phyloP scores from a whole-genome alignment of 2,797 vertebrate species.

The Lagocephalus sceleratus region DNA sequence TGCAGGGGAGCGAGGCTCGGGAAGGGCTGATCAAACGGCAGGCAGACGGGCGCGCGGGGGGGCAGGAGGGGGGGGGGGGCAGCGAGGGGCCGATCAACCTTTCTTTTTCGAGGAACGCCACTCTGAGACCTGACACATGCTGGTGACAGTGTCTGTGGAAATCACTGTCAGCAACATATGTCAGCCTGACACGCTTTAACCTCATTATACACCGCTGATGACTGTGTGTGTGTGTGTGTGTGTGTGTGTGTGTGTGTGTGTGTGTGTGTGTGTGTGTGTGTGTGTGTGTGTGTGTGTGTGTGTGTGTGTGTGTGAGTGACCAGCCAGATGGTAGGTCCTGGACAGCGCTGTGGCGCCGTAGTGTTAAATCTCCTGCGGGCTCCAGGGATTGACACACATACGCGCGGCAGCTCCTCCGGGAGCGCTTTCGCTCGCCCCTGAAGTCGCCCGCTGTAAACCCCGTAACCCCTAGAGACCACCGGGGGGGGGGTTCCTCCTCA shows the following conservation, averaged over 20 bases:
- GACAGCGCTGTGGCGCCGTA: conserved; percentile 18
- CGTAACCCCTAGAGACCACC: no score
- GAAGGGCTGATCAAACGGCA: conserved; percentile 49
- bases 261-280: conserved; percentile 16
- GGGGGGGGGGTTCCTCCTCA: neutral
- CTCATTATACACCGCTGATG: conserved; percentile 11
- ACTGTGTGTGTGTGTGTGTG: conserved; percentile 4
- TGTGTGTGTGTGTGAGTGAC: no score
- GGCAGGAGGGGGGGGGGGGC: no score
- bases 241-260: conserved; percentile 15
- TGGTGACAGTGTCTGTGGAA: conserved; percentile 13
- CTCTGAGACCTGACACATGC: conserved; percentile 10
- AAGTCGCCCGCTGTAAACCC: no score
- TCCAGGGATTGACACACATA: conserved; percentile 46
- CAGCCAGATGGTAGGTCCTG: conserved; percentile 41
- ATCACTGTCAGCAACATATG: conserved; percentile 29
- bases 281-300: conserved; percentile 8
- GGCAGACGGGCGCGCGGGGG: neutral
- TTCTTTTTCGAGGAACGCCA: no score
- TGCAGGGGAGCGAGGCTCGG: conserved; percentile 43
- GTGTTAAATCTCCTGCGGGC: conserved; percentile 35
- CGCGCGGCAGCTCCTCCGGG: neutral
- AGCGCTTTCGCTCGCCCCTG: conserved; percentile 5
- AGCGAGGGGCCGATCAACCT: no score
- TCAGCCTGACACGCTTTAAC: conserved; percentile 31